Base-by-base conservation (phyloP, 2,113 vertebrate species). In the Spilogale gracilis region DNA sequence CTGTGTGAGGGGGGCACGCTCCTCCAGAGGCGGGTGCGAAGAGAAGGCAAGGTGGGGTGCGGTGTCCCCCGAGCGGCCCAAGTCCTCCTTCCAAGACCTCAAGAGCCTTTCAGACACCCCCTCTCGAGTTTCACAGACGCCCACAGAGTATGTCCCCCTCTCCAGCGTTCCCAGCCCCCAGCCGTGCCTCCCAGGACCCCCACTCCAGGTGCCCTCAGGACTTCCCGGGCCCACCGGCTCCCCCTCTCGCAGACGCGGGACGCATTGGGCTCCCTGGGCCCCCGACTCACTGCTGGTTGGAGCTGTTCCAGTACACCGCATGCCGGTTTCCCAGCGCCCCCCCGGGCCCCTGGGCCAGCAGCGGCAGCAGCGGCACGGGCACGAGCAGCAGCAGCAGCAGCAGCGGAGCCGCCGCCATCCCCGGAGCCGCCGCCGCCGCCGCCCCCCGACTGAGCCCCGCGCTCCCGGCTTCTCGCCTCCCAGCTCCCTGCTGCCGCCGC, bases 291-390 rank as follows among this genome's bases (percentile, higher is more conserved):
- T 99, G 99, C 98, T 99, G 99, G 99, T 99, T 99, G 98, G 99
- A 99, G 99, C 99, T 99, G 99, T 99, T 99, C 99, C 99, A 99
- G 98, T 99, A 99, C 86, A 99, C 99, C 73, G 99, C 99, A 97
- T 99, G 99, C 94, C 99, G 99, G 98, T 99, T 99, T 94, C 99
- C 99, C 95, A 98, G 97, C 58, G 97, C 97, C 87, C 98, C 98
- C 92, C 97, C 97, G 18, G 96, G 98, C 65, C 98, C 98, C 91
- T 98, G 98, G 96, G 97, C 96, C 85, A 97, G 98, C 93, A 98
- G 98, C 94, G 98, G 97, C 95, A 99, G 98, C 96, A 98, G 98
- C 93, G 98, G 97, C 93, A 96, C 98, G 85, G 98, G 98, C 97
- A 98, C 96, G 23, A 97, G 98, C 97, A 98, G 98, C 96, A 98